Evolutionary conservation across 1,140 invertebrate species (phyloP).

Genomic region (Ruditapes philippinarum): DNA sequence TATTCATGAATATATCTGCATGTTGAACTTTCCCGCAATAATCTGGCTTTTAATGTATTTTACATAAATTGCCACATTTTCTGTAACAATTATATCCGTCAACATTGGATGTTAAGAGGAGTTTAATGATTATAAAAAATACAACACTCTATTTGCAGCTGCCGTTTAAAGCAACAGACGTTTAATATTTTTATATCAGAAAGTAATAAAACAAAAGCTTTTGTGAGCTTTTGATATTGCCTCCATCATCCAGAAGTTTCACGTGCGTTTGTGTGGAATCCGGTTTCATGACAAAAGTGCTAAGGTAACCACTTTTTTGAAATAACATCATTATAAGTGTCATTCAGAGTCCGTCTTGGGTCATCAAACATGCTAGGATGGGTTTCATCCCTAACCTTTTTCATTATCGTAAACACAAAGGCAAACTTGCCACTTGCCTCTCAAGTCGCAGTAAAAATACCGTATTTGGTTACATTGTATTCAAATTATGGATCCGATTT

Average conservation of each 20-base stretch:
- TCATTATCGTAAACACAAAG: slow-evolving; percentile 14
- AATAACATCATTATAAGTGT: slow-evolving; percentile 12
- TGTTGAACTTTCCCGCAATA: too few relatives aligned
- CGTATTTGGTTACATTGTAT: slow-evolving; percentile 54
- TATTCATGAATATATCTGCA: too few relatives aligned
- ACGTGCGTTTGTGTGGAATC: neutral
- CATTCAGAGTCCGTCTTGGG: slow-evolving; percentile 17
- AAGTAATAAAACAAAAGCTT: slow-evolving; percentile 11
- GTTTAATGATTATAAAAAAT: neutral
- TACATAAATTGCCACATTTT: too few relatives aligned
- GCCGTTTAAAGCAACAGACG: neutral
- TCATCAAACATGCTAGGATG: neutral
- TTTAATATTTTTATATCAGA: neutral
- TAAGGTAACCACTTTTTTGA: slow-evolving; percentile 9
- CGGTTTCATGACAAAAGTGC: slow-evolving; percentile 14
- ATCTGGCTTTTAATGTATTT: too few relatives aligned
- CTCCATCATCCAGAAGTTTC: neutral
- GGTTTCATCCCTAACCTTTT: slow-evolving; percentile 27
- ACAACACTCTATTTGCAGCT: neutral
- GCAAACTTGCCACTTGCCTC: slow-evolving; percentile 32
- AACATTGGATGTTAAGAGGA: too few relatives aligned
- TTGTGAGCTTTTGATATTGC: neutral
- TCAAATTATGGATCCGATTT: slow-evolving; percentile 43
- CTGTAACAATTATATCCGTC: too few relatives aligned
- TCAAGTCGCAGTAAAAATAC: slow-evolving; percentile 17